Conservation (phyloP, 2,113 vertebrate genomes). For the Saimiri boliviensis region DNA sequence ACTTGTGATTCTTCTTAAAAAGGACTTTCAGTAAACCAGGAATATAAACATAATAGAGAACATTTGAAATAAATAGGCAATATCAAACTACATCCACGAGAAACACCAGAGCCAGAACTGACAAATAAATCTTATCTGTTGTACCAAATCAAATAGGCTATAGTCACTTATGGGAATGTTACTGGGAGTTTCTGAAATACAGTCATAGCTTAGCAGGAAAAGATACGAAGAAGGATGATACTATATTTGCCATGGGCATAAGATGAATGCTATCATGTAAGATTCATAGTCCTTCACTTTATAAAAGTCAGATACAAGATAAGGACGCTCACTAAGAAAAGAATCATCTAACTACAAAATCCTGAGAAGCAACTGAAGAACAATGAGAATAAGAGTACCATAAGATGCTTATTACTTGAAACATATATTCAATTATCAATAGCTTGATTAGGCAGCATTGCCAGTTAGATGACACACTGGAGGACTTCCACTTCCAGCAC, state of each 20-base stretch:
- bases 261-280: background rate
- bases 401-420: background rate
- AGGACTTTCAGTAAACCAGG: background rate
- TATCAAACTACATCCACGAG: background rate
- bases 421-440: background rate
- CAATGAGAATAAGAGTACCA: background rate
- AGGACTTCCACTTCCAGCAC: background rate
- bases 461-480: background rate
- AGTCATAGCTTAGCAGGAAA: background rate
- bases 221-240: background rate
- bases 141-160: background rate
- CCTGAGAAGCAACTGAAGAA: background rate
- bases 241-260: background rate
- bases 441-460: background rate
- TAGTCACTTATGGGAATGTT: background rate
- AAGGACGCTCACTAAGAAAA: background rate
- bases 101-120: background rate
- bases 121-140: background rate
- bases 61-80: background rate
- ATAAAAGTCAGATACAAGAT: slow-evolving; percentile 10
- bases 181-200: slow-evolving; percentile 16
- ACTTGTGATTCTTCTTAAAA: background rate
- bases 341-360: background rate
- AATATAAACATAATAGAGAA: background rate
- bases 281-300: background rate